Evolutionary conservation across 1,140 invertebrate species (phyloP).

Genomic region (Lasioglossum baleicum): DNA sequence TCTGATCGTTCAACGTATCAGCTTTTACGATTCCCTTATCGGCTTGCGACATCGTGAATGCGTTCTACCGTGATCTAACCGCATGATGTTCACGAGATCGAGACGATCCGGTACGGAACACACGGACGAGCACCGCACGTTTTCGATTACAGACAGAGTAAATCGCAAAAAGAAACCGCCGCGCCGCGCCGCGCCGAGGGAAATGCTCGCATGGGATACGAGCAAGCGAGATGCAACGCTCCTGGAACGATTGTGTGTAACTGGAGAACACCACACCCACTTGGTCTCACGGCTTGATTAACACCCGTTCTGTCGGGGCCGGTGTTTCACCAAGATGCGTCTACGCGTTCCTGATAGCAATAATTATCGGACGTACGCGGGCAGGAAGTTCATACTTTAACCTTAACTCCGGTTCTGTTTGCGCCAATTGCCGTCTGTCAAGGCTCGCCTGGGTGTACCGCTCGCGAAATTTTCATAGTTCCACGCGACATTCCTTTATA

Average conservation of each 20-base stretch:
- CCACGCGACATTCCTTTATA: too few relatives aligned
- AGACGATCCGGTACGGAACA: background rate
- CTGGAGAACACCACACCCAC: slow-evolving; percentile 55
- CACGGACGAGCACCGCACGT: too few relatives aligned
- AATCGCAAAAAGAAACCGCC: background rate
- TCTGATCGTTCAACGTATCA: slow-evolving; percentile 12
- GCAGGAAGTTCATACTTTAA: slow-evolving; percentile 67
- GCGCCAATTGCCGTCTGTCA: slow-evolving; percentile 53
- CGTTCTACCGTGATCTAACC: too few relatives aligned
- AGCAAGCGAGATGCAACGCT: slow-evolving; percentile 4
- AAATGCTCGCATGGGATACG: background rate
- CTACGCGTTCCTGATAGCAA: slow-evolving; percentile 49
- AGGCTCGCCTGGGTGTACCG: slow-evolving; percentile 1
- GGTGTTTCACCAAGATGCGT: slow-evolving; percentile 24
- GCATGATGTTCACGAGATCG: background rate
- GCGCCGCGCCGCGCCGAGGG: too few relatives aligned
- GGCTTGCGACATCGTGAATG: too few relatives aligned
- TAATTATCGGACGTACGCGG: slow-evolving; percentile 58
- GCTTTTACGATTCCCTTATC: background rate
- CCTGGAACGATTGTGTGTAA: slow-evolving; percentile 44
- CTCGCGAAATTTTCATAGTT: too few relatives aligned
- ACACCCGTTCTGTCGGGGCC: slow-evolving; percentile 22
- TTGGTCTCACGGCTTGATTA: slow-evolving; percentile 31
- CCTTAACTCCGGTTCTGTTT: slow-evolving; percentile 60
- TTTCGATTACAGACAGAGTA: background rate